Evolutionary conservation across 2,797 vertebrate genomes (phyloP), one percentile per base, ranked within the genome.

Genomic region (Fringilla coelebs): DNA sequence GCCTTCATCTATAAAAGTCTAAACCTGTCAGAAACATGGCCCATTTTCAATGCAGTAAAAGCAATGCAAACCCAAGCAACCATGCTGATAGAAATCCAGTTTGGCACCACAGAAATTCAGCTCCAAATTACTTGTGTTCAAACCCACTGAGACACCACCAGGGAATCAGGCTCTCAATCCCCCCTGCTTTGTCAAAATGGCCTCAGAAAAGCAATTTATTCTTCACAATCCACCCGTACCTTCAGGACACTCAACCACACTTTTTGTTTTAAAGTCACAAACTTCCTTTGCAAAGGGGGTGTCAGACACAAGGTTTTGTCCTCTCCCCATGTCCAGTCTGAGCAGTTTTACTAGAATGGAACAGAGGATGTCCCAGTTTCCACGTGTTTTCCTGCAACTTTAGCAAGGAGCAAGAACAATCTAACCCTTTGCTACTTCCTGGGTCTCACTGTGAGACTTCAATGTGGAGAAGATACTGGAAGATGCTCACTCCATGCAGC

Each of bases 1-100:
- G 63, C 38, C 74, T 86, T 67, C 52, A 81, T 93, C 94, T 79
- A 76, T 79, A 74, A 80, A 86, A 90, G 92, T 67, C 88, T 74
- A 84, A 93, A 86, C 48, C 87, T 75, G 66, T 81, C 87, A 93
- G 89, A 80, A 92, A 92, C 55, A 49, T 43, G 0, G 75, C 58
- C 66, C 26, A 0, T 70, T 92, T 89, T 94, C 82, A 94, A 40
- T 8, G 38, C 34, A 61, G 48, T 84, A 88, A 93, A 77, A 86
- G 73, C 73, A 48, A 31, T 28, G 54, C 71, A 90, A 91, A 87
- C 41, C 63, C 65, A 73, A 93, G 93, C 45, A 91, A 61, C 52
- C 34, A 45, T 26, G 68, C 71, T 48, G 74, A 87, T 85, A 76
- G 1, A 13, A 76, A 57, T 79, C 70, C 62, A 58, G 17, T 41